Percentiles rank a stretch among this genome's conserved stretches.
phyloP scores from a whole-genome alignment of 2,888 invertebrate species.

The Bombylius discolor region DNA sequence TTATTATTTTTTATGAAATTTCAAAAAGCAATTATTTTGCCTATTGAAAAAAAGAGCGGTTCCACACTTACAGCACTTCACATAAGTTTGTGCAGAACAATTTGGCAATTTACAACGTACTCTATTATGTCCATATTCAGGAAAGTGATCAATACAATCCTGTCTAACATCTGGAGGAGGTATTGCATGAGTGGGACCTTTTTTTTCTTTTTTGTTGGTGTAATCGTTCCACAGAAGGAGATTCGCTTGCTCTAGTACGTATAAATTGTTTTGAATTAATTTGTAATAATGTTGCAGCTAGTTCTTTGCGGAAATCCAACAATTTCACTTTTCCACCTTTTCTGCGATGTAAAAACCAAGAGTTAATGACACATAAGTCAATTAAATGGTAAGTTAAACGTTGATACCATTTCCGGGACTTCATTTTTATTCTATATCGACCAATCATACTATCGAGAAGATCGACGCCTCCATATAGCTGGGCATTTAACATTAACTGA shows the following conservation, averaged over 20 bases:
- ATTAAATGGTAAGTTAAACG: background rate
- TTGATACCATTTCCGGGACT: background rate
- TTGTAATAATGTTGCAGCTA: background rate
- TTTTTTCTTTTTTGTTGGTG: background rate
- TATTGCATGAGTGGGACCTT: background rate
- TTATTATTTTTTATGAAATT: too few species aligned
- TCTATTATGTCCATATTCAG: too few species aligned
- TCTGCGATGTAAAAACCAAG: background rate
- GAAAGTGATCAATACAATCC: too few species aligned
- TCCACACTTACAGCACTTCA: too few species aligned
- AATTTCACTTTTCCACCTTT: background rate
- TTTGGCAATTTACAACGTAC: too few species aligned
- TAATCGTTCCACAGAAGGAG: background rate
- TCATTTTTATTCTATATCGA: slow-evolving; percentile 6
- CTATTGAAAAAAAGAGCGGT: too few species aligned
- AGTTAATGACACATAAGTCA: background rate
- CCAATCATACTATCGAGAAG: slow-evolving; percentile 19
- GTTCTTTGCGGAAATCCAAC: background rate
- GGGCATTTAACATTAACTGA: slow-evolving; percentile 17
- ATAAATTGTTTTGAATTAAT: background rate
- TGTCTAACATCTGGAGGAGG: too few species aligned
- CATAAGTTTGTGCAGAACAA: too few species aligned
- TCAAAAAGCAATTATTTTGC: too few species aligned
- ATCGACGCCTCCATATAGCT: slow-evolving; percentile 15
- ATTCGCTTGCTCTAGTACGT: too few species aligned